These are phyloP conservation scores for Hormaphis cornu DNA, from an alignment of 1,140 invertebrate genomes.

Conservation along the genomic window DNA sequence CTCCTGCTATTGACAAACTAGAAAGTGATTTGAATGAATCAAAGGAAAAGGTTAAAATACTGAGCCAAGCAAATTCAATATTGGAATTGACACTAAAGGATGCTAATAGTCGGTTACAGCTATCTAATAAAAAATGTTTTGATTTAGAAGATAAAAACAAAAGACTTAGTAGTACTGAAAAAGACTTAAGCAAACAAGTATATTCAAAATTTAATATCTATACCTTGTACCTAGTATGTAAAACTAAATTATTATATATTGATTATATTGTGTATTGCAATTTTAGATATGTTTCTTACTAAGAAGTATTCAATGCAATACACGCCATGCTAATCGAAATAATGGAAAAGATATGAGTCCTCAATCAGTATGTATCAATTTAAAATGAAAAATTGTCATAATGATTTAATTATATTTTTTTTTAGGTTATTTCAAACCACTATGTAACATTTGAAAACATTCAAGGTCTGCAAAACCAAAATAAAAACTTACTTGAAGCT, in stretches of 20 bases:
- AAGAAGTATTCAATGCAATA: not conserved
- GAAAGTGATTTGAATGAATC: not conserved
- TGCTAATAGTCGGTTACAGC: not conserved
- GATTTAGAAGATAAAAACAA: not conserved
- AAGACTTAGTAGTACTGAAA: not conserved
- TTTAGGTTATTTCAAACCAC: constrained; percentile 19
- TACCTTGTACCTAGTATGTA: too few species aligned
- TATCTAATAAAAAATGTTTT: not conserved
- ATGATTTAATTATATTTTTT: not conserved
- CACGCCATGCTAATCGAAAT: constrained; percentile 5
- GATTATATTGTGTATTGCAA: not conserved
- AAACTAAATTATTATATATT: too few species aligned
- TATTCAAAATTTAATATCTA: too few species aligned
- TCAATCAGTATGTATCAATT: constrained; percentile 12
- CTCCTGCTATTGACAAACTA: constrained; percentile 1
- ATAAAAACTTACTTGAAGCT: not conserved
- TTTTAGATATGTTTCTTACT: constrained; percentile 23
- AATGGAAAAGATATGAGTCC: constrained; percentile 19
- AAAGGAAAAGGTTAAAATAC: constrained; percentile 5
- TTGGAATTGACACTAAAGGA: not conserved
- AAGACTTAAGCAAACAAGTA: constrained; percentile 22
- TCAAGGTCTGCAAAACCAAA: constrained; percentile 16
- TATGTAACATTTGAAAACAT: constrained; percentile 30
- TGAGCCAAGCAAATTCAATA: not conserved
- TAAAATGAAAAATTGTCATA: not conserved